These are phyloP conservation scores for Drosophila recens DNA, from an alignment of 2,888 invertebrate genomes.

Conservation along the genomic window DNA sequence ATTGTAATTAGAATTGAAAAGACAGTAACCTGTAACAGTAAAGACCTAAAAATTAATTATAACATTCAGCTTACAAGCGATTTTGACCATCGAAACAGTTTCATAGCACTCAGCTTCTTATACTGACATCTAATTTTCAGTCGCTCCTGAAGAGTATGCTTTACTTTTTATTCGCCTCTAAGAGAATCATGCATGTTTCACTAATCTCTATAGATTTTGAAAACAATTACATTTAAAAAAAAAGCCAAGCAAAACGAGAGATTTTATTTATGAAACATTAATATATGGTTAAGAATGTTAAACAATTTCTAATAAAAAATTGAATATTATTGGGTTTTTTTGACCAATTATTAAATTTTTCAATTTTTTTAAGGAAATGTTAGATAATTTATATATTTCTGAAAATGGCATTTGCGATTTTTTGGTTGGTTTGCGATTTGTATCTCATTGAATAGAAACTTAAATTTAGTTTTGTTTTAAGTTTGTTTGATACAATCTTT, in stretches of 20 bases:
- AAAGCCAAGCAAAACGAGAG: neutral
- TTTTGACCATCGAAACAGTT: neutral
- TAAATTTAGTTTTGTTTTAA: neutral
- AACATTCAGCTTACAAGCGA: neutral
- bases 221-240: neutral
- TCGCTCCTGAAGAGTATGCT: neutral
- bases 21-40: neutral
- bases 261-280: neutral
- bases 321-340: too few relatives aligned
- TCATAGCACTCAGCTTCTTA: neutral
- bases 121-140: neutral
- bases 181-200: too few relatives aligned
- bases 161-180: neutral
- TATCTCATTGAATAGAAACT: neutral
- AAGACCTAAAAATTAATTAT: neutral
- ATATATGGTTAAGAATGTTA: too few relatives aligned
- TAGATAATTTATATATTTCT: too few relatives aligned
- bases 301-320: too few relatives aligned
- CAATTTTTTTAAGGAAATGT: too few relatives aligned
- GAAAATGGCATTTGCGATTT: neutral
- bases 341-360: too few relatives aligned
- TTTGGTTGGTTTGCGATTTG: too few relatives aligned
- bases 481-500: constrained; percentile 2
- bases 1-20: too few relatives aligned
- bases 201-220: too few relatives aligned